phyloP scores from a whole-genome alignment of 2,888 invertebrate genomes.

The Kryphioiulus occultus region DNA sequence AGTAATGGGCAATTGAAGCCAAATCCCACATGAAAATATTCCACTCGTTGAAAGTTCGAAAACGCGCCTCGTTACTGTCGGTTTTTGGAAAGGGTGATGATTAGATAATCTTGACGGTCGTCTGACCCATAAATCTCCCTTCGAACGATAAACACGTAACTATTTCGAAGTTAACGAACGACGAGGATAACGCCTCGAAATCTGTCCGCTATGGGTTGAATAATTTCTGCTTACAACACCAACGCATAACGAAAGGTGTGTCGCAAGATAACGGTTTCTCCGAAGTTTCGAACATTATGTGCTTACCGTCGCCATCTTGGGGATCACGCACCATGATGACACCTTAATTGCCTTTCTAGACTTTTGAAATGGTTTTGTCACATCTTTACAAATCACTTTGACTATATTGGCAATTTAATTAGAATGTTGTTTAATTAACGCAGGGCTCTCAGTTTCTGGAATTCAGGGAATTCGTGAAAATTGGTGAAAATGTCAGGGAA shows the following conservation, averaged over 20 bases:
- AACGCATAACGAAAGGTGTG: neutral
- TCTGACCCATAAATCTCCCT: conserved; percentile 1
- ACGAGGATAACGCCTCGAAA: neutral
- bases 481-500: too few relatives aligned
- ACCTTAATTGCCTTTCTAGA: too few relatives aligned
- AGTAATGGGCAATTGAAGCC: neutral
- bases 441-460: too few relatives aligned
- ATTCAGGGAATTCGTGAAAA: too few relatives aligned
- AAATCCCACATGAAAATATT: neutral
- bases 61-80: neutral
- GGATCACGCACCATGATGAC: neutral
- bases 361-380: too few relatives aligned
- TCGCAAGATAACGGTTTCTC: too few relatives aligned
- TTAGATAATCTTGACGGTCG: neutral
- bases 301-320: neutral
- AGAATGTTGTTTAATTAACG: too few relatives aligned
- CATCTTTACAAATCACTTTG: neutral
- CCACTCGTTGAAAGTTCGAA: neutral
- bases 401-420: too few relatives aligned
- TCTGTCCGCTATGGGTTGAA: neutral
- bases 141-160: neutral
- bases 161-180: neutral
- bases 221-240: neutral
- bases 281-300: neutral
- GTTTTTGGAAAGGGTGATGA: neutral